Percentiles rank a stretch among this genome's conserved stretches.
These are phyloP conservation scores for Xestia sexstrigata DNA, from an alignment of 2,888 invertebrate species.

Conservation along the genomic window DNA sequence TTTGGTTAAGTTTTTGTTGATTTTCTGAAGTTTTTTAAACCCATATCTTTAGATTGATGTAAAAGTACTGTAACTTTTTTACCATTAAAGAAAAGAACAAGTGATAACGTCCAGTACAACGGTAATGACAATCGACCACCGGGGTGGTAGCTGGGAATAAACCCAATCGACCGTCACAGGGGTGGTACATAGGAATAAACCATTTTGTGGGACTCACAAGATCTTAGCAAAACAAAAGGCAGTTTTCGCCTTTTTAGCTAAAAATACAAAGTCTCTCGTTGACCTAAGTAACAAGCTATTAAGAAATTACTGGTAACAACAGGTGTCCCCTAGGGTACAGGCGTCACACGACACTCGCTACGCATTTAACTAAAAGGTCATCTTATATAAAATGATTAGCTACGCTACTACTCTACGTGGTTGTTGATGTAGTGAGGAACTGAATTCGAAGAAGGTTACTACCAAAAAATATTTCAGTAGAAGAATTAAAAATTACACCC, in stretches of 20 bases:
- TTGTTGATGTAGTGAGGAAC: neutral
- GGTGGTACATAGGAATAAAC: too few species aligned
- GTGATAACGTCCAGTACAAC: too few species aligned
- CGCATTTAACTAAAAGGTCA: slow-evolving; percentile 23
- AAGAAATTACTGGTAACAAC: slow-evolving; percentile 35
- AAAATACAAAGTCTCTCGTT: slow-evolving; percentile 6
- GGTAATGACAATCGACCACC: too few species aligned
- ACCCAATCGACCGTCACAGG: too few species aligned
- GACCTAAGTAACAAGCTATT: slow-evolving; percentile 19
- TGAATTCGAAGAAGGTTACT: neutral
- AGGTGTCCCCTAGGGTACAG: slow-evolving; percentile 4
- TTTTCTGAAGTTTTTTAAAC: too few species aligned
- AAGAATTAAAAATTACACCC: neutral
- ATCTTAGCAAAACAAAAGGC: slow-evolving; percentile 16
- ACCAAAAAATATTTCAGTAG: neutral
- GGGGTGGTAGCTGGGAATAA: too few species aligned
- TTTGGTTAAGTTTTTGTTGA: too few species aligned
- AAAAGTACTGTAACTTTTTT: too few species aligned
- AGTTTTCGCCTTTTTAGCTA: neutral
- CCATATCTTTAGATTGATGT: too few species aligned
- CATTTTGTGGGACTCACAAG: neutral
- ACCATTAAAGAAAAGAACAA: too few species aligned
- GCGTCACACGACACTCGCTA: slow-evolving; percentile 17
- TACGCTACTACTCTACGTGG: too few species aligned
- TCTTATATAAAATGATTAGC: slow-evolving; percentile 20